phyloP scores from a whole-genome alignment of 2,888 invertebrate genomes.

The Nymphalis urticae region DNA sequence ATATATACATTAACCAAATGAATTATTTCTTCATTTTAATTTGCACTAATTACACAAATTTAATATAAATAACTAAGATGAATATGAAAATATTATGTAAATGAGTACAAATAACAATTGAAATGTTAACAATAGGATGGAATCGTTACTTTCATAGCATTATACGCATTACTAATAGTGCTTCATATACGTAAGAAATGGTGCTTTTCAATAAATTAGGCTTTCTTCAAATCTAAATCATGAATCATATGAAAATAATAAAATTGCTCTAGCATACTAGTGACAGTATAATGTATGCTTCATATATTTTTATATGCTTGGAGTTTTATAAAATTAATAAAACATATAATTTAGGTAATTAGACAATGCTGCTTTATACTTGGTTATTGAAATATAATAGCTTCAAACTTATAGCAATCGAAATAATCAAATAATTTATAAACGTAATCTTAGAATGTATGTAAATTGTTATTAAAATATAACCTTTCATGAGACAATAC shows the following conservation, averaged over 20 bases:
- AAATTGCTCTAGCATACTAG: conserved; percentile 11
- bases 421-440: background rate
- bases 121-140: background rate
- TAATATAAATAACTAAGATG: background rate
- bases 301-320: conserved; percentile 31
- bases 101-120: background rate
- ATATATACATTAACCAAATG: conserved; percentile 24
- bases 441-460: background rate
- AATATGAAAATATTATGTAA: background rate
- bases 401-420: background rate
- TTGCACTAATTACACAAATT: conserved; percentile 12
- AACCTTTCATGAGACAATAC: conserved; percentile 8
- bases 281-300: conserved; percentile 14
- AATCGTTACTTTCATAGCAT: conserved; percentile 3
- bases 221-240: conserved; percentile 2
- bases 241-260: background rate
- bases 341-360: background rate
- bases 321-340: conserved; percentile 13
- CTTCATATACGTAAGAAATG: conserved; percentile 37
- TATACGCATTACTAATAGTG: conserved; percentile 24
- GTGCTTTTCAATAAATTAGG: conserved; percentile 31
- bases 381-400: background rate
- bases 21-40: conserved; percentile 13
- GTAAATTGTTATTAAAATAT: background rate
- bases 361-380: background rate